Percentiles rank a stretch among this genome's conserved stretches.
phyloP scores from a whole-genome alignment of 2,797 vertebrate species.

The Aulostomus chinensis region DNA sequence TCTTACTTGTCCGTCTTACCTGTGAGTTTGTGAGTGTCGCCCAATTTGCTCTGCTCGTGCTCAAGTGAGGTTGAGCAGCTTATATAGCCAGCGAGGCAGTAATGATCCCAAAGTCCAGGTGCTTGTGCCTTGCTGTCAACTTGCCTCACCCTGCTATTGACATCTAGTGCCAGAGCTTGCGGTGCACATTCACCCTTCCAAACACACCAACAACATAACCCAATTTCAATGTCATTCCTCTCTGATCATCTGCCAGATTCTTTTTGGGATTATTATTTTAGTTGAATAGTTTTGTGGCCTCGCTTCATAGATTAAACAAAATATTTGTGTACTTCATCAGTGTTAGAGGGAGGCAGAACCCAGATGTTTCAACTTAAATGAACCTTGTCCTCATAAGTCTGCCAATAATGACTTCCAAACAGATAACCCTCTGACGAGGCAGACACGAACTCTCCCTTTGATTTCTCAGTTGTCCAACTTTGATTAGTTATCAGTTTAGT shows the following conservation, averaged over 20 bases:
- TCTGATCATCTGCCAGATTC: not conserved
- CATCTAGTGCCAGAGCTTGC: slow-evolving; percentile 6
- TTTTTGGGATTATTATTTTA: no score
- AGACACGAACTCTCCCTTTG: not conserved
- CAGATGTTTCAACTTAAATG: not conserved
- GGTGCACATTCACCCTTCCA: not conserved
- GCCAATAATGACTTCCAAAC: slow-evolving; percentile 5
- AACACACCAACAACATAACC: not conserved
- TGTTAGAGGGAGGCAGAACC: not conserved
- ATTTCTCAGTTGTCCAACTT: slow-evolving; percentile 10
- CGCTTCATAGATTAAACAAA: not conserved
- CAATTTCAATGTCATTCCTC: not conserved
- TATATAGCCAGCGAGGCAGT: slow-evolving; percentile 53
- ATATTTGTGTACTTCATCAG: not conserved
- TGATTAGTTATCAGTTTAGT: slow-evolving; percentile 31
- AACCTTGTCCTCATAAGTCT: slow-evolving; percentile 3
- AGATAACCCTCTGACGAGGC: slow-evolving; percentile 15
- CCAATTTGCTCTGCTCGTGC: slow-evolving; percentile 47
- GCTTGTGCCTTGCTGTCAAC: slow-evolving; percentile 64
- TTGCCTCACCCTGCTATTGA: slow-evolving; percentile 42
- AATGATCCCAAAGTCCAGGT: slow-evolving; percentile 73
- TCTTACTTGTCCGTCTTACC: slow-evolving; percentile 39
- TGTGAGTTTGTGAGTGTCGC: slow-evolving; percentile 43
- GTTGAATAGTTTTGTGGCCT: not conserved
- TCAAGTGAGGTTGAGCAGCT: slow-evolving; percentile 19